These are phyloP conservation scores for Drosophila ochracea DNA, from an alignment of 2,888 invertebrate species.

Conservation along the genomic window DNA sequence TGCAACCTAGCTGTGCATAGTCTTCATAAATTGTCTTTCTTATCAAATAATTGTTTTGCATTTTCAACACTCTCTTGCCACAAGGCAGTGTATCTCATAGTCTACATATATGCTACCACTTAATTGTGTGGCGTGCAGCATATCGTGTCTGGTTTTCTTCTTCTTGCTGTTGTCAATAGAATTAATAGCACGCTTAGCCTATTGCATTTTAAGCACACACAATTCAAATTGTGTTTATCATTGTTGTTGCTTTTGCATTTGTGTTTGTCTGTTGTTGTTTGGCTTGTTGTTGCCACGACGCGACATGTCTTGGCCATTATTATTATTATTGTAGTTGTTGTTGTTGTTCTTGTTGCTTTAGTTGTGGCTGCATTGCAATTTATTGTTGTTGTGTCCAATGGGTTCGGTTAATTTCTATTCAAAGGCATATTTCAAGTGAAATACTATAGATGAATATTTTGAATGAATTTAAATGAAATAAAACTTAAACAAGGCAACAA, in stretches of 20 bases:
- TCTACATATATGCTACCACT: not conserved
- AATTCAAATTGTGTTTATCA: constrained; percentile 25
- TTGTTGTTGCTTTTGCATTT: constrained; percentile 23
- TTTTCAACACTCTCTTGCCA: not conserved
- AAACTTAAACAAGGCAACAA: not conserved
- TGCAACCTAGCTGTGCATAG: not conserved
- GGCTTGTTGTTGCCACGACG: constrained; percentile 45
- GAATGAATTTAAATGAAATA: not conserved
- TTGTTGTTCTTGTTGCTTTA: not conserved
- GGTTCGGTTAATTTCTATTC: constrained; percentile 18
- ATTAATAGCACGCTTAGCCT: constrained; percentile 60
- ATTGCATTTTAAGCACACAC: constrained; percentile 60
- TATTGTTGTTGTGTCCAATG: constrained; percentile 31
- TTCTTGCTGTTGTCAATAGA: constrained; percentile 29
- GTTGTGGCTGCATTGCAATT: constrained; percentile 51
- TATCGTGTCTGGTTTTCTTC: not conserved
- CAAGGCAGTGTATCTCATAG: not conserved
- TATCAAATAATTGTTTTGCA: not conserved
- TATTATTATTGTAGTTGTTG: constrained; percentile 32
- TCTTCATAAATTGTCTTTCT: not conserved
- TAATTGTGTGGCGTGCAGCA: not conserved
- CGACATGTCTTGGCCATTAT: constrained; percentile 74
- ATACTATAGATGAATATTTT: constrained; percentile 1
- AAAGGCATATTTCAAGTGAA: not conserved
- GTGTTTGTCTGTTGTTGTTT: constrained; percentile 30